phyloP scores from a whole-genome alignment of 2,797 vertebrate species.

The Melopsittacus undulatus region DNA sequence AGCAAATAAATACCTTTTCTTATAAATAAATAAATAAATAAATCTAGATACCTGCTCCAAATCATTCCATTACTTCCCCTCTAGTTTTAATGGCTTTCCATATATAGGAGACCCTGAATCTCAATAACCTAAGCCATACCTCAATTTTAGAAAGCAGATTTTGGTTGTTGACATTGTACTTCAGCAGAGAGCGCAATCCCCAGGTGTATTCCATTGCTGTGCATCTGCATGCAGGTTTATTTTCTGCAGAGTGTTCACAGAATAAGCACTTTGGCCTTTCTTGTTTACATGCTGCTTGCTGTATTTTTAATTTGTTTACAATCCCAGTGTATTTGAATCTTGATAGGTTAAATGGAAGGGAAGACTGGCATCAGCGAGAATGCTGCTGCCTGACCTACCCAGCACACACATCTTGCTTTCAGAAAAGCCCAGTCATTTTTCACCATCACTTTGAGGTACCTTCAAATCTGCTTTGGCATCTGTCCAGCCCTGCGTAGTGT shows the following conservation, averaged over 20 bases:
- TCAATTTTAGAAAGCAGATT: slow-evolving; percentile 43
- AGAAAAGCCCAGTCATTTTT: slow-evolving; percentile 46
- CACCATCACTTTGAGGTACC: slow-evolving; percentile 36
- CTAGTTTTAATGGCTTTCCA: not conserved
- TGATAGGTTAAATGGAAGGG: slow-evolving; percentile 38
- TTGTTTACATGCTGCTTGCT: slow-evolving; percentile 41
- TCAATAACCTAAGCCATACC: slow-evolving; percentile 2
- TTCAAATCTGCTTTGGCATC: slow-evolving; percentile 54
- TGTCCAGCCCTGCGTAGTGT: slow-evolving; percentile 51
- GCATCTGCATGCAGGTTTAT: slow-evolving; percentile 31
- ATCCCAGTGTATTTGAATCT: not conserved
- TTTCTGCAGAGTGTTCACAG: slow-evolving; percentile 22
- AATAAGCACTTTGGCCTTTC: not conserved
- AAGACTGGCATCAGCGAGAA: not conserved
- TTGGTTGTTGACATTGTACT: not conserved
- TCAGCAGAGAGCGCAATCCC: not conserved
- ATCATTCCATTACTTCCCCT: not conserved
- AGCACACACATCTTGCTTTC: slow-evolving; percentile 6
- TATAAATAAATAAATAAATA: too few species aligned
- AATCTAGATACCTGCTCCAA: not conserved
- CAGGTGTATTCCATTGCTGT: not conserved
- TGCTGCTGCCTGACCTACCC: slow-evolving; percentile 10
- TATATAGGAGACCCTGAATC: not conserved
- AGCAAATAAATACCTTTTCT: not conserved
- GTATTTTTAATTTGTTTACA: slow-evolving; percentile 42